Evolutionary conservation across 1,140 invertebrate species (phyloP).

Genomic region (Drusus annulatus): DNA sequence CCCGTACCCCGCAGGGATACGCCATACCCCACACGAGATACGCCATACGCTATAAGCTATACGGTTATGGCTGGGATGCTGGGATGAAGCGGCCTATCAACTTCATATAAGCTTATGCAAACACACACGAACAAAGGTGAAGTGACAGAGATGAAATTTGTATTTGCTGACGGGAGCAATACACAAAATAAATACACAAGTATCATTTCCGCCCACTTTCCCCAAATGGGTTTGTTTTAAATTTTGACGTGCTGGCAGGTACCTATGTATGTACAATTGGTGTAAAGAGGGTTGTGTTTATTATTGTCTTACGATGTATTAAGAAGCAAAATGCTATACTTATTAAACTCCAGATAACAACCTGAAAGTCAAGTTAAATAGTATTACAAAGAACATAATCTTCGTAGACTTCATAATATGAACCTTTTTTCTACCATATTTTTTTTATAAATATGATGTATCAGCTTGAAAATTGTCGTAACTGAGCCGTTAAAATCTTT

Average conservation of each 20-base stretch:
- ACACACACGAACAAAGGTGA: slow-evolving; percentile 58
- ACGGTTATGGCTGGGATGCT: slow-evolving; percentile 44
- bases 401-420: no score
- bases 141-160: slow-evolving; percentile 58
- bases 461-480: no score
- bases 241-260: not conserved
- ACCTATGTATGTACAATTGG: no score
- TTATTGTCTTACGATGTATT: no score
- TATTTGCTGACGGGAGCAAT: slow-evolving; percentile 60
- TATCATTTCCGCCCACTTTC: slow-evolving; percentile 52
- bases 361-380: no score
- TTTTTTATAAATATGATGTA: no score
- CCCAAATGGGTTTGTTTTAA: slow-evolving; percentile 50
- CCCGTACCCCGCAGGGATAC: not conserved
- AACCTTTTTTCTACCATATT: no score
- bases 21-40: not conserved
- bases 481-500: no score
- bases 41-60: not conserved
- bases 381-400: no score
- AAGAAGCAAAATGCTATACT: no score
- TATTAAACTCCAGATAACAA: no score
- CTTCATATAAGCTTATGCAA: slow-evolving; percentile 53
- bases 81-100: slow-evolving; percentile 49
- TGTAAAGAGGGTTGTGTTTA: no score
- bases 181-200: slow-evolving; percentile 58